These are phyloP conservation scores for Vollenhovia emeryi DNA, from an alignment of 1,140 invertebrate genomes.

Conservation along the genomic window DNA sequence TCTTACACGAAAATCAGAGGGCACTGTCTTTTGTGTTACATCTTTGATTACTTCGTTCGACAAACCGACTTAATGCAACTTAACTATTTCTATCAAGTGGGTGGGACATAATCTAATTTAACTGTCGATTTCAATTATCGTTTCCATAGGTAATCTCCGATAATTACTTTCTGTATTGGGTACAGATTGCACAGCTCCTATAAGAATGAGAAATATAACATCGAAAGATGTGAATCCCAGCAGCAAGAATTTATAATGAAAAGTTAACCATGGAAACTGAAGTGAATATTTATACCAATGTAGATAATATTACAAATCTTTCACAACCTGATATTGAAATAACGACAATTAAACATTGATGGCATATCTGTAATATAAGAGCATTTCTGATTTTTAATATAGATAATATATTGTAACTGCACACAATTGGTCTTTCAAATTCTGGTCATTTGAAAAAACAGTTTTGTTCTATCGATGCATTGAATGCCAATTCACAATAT, in stretches of 20 bases:
- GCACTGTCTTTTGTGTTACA: background rate
- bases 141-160: background rate
- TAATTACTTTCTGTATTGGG: background rate
- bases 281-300: background rate
- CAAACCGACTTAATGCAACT: slow-evolving; percentile 18
- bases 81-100: background rate
- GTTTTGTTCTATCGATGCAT: background rate
- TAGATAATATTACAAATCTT: background rate
- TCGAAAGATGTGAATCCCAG: background rate
- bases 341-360: background rate
- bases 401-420: background rate
- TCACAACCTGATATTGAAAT: background rate
- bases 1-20: background rate
- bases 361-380: background rate
- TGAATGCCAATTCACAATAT: slow-evolving; percentile 5
- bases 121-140: slow-evolving; percentile 18
- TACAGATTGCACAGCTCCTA: background rate
- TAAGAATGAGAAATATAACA: background rate
- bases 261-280: background rate
- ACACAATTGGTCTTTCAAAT: background rate
- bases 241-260: background rate
- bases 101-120: background rate
- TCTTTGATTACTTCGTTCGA: background rate
- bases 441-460: background rate
- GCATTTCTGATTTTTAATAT: background rate